Evolutionary conservation across 1,140 invertebrate genomes (phyloP), one percentile per base, ranked within the genome.

Genomic region (Trichonephila clavata): DNA sequence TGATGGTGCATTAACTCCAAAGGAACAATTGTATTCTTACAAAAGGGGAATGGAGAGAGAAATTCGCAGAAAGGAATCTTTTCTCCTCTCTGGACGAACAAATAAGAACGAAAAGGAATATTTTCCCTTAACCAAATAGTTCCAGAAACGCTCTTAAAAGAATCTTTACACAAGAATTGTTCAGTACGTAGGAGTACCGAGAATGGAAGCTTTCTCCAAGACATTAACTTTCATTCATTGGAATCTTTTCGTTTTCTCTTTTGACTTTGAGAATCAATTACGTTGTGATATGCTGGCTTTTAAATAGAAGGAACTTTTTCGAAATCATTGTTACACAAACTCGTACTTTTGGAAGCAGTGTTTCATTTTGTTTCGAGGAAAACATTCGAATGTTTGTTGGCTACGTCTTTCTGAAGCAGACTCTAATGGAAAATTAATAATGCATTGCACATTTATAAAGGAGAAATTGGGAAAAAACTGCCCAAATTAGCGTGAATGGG

Each of bases 1-100:
- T 83, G 81, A 83, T 16, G 81, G 43, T 83, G 50, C 81, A 83
- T 83, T 83, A 83, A 83, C 81, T 83, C 81, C 21, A 24, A 14
- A 83, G n/a, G 81, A 57, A 83, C 43, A 57, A 83, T 50, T 59
- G 43, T 27, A n/a, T 27, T 83, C 81, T 57, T 59, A 83, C 81
- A 83, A 83, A 83, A 83, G 81, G n/a, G 81, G 50, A n/a, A n/a
- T 0, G 8, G 80, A 43, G 10, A 1, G 71, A 32, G 32, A 27
- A 77, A 77, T 77, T 77, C 71, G 32, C 18, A 16, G 71, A 77
- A 77, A 77, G 65, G 71, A 77, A 77, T 77, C 71, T 77, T 77
- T 77, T 77, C 71, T 77, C 71, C 71, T 77, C 71, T 77, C 18
- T 5, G 71, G 18, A 39, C 24, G 27, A 77, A 39, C 68, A 77